phyloP scores from a whole-genome alignment of 2,113 vertebrate species.

The Herpailurus yagouaroundi region DNA sequence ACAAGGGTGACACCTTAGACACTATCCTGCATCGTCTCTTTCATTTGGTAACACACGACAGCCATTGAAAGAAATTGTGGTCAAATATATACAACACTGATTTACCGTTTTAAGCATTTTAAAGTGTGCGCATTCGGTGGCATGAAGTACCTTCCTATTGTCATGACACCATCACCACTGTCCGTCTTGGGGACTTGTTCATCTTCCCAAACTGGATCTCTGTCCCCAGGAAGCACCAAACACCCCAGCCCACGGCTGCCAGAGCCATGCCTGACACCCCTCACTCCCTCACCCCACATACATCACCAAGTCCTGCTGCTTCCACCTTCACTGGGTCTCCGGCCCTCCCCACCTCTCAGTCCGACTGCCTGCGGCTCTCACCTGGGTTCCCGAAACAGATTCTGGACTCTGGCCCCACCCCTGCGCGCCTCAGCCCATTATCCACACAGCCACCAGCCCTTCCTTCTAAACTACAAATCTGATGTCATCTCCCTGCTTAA shows the following conservation, averaged over 20 bases:
- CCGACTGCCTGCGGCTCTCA: background rate
- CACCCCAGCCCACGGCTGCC: too few relatives aligned
- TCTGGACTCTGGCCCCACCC: background rate
- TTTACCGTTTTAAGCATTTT: background rate
- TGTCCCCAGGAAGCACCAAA: too few relatives aligned
- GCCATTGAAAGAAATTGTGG: background rate
- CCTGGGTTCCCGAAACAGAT: background rate
- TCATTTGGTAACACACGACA: background rate
- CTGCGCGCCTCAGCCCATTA: background rate
- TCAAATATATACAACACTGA: background rate
- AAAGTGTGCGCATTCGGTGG: background rate
- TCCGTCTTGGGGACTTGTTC: background rate
- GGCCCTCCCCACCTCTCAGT: background rate
- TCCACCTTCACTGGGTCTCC: too few relatives aligned
- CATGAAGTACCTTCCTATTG: background rate
- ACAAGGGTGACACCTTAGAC: background rate
- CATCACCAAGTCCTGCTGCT: background rate
- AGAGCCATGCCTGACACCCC: background rate
- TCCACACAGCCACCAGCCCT: background rate
- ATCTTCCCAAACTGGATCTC: background rate
- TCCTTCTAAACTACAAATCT: background rate
- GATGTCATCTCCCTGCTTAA: background rate
- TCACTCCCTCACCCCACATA: background rate
- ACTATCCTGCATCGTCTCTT: background rate
- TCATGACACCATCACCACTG: too few relatives aligned